Percentiles rank a stretch among this genome's conserved stretches.
These are phyloP conservation scores for Drosophila kepulauana DNA, from an alignment of 1,140 invertebrate genomes.

Conservation along the genomic window DNA sequence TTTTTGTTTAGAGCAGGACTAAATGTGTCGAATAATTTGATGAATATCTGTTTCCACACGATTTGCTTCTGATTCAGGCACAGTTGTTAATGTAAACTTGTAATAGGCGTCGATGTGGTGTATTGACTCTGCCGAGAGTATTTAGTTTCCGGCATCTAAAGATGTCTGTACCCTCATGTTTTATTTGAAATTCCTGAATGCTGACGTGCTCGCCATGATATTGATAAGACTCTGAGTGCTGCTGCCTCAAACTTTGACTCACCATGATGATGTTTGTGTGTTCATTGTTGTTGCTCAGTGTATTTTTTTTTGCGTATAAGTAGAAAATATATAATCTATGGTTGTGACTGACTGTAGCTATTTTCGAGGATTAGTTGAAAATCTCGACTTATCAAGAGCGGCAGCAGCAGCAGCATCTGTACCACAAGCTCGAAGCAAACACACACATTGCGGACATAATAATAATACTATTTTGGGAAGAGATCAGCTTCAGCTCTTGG, in stretches of 20 bases:
- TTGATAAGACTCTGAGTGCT: constrained; percentile 58
- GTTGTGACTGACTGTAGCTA: constrained; percentile 19
- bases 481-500: constrained; percentile 10
- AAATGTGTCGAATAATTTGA: background rate
- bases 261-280: constrained; percentile 20
- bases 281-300: constrained; percentile 8
- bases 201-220: constrained; percentile 23
- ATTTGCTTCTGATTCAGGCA: background rate
- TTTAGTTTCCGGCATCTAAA: constrained; percentile 21
- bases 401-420: constrained; percentile 9
- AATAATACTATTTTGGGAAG: background rate
- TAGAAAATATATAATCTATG: constrained; percentile 42
- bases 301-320: constrained; percentile 39
- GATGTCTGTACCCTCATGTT: constrained; percentile 14
- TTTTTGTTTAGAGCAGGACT: background rate
- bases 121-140: constrained; percentile 10
- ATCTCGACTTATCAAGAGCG: constrained; percentile 58
- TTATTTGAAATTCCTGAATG: constrained; percentile 31
- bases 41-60: background rate
- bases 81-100: background rate
- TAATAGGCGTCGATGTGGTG: background rate
- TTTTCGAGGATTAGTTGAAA: constrained; percentile 60
- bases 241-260: constrained; percentile 52
- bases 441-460: constrained; percentile 6
- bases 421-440: constrained; percentile 22